Evolutionary conservation across 2,113 vertebrate species (phyloP), one percentile per base, ranked within the genome.

Genomic region (Microcebus ravelobensis): DNA sequence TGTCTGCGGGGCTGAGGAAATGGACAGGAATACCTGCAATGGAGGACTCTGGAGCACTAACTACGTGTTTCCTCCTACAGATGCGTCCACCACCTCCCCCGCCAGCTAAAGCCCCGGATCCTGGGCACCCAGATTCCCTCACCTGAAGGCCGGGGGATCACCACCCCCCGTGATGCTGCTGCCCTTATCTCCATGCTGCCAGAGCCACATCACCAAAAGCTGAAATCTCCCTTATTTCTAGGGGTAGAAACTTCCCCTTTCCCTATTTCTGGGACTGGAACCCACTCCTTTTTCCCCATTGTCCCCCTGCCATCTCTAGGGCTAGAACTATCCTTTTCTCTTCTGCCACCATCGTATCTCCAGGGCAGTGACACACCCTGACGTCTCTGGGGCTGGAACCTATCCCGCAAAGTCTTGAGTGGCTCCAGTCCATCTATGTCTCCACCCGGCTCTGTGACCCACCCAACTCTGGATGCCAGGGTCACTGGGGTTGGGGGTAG

Each of bases 51-150:
- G 90, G 95, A 91, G 59, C 80, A 67, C 20, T 97, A 71, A 95
- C 71, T 71, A 11, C 93, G 92, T 77, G 17, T 98, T 90, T 96
- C 50, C 95, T 5, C 50, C 95, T 5, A 0, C 98, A 99, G 99
- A 97, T 99, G 93, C 98, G 98, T 0, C 98, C 98, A 0, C 98
- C 99, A 0, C 99, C 99, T 3, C 99, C 98, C 0, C 99, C 99
- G 0, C 98, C 99, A 0, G 36, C 98, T 86, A 98, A 98, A 97
- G 96, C 97, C 45, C 95, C 97, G 0, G 98, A 99, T 94, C 96
- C 98, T 0, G 97, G 98, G 50, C 95, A 92, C 42, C 87, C 84
- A 68, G 96, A 94, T 80, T 36, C 96, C 39, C 94, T 97, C 94
- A 97, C 97, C 85, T 98, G 97, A 97, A 94, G 45, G 87, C 59